A percentile compares a stretch with the other conserved stretches of the same genome.
These are phyloP conservation scores for Alloscopus bannaensis DNA, from an alignment of 2,888 invertebrate species.

Conservation along the genomic window DNA sequence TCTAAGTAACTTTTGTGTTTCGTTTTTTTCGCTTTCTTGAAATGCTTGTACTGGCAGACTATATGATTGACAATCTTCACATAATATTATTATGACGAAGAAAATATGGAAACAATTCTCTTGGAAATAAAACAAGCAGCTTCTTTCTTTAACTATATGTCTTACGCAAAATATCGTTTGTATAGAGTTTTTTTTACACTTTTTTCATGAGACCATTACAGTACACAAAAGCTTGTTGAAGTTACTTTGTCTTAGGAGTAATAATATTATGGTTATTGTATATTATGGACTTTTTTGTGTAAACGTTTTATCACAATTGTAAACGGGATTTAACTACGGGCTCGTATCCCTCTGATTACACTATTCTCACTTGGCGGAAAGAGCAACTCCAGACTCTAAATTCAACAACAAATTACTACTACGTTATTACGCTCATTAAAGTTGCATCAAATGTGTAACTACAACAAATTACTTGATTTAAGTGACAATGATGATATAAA, in stretches of 20 bases:
- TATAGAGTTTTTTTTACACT: background rate
- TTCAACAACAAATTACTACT: background rate
- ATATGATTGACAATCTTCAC: conserved; percentile 34
- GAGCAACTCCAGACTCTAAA: too few relatives aligned
- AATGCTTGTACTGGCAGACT: conserved; percentile 45
- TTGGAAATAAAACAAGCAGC: background rate
- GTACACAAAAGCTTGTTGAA: conserved; percentile 33
- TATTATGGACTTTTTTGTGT: conserved; percentile 18
- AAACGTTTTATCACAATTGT: conserved; percentile 50
- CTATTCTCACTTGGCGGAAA: too few relatives aligned
- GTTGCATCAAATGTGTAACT: background rate
- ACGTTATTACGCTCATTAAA: background rate
- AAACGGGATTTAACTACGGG: conserved; percentile 26
- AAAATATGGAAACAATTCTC: conserved; percentile 6
- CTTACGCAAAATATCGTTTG: conserved; percentile 1
- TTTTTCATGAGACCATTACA: conserved; percentile 41
- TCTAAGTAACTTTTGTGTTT: background rate
- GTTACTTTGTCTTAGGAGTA: conserved; percentile 31
- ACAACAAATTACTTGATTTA: background rate
- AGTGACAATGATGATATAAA: too few relatives aligned
- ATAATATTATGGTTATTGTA: conserved; percentile 6
- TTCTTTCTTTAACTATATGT: background rate
- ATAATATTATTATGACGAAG: background rate
- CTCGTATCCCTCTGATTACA: background rate
- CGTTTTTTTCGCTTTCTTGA: conserved; percentile 2